Evolutionary conservation across 2,113 vertebrate genomes (phyloP).

Genomic region (Caloenas nicobarica): DNA sequence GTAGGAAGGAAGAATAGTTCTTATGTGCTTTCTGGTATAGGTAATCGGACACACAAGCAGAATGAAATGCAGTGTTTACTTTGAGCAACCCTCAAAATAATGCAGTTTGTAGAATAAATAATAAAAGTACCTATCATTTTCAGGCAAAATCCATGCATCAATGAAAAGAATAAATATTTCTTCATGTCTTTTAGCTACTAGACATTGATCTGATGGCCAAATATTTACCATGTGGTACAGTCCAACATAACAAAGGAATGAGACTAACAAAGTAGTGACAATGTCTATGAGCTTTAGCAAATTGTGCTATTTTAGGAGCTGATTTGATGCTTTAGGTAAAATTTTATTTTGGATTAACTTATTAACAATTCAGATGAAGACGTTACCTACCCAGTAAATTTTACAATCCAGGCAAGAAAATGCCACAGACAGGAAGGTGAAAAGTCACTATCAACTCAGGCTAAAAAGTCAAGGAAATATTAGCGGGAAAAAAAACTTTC

Average conservation of each 20-base stretch:
- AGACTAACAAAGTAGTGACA: background rate
- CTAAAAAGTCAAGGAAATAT: slow-evolving; percentile 68
- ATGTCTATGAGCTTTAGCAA: background rate
- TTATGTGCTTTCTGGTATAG: background rate
- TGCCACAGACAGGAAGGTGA: slow-evolving; percentile 43
- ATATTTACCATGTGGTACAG: background rate
- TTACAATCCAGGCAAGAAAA: background rate
- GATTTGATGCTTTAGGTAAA: background rate
- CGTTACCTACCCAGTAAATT: background rate
- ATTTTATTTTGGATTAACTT: background rate
- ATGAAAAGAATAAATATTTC: background rate
- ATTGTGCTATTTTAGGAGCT: background rate
- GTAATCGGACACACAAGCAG: background rate
- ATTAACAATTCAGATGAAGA: background rate
- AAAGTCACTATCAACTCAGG: slow-evolving; percentile 54
- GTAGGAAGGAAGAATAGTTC: background rate
- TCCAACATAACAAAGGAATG: background rate
- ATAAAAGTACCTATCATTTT: background rate
- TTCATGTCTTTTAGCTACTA: background rate
- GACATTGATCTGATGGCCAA: background rate
- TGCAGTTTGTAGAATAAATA: background rate
- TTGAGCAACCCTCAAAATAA: background rate
- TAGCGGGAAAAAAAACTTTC: slow-evolving; percentile 77
- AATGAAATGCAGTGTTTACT: background rate
- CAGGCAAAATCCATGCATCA: background rate